Percentiles rank a stretch among this genome's conserved stretches.
Conservation (phyloP, 2,797 vertebrate genomes). For the Lutjanus argentimaculatus region DNA sequence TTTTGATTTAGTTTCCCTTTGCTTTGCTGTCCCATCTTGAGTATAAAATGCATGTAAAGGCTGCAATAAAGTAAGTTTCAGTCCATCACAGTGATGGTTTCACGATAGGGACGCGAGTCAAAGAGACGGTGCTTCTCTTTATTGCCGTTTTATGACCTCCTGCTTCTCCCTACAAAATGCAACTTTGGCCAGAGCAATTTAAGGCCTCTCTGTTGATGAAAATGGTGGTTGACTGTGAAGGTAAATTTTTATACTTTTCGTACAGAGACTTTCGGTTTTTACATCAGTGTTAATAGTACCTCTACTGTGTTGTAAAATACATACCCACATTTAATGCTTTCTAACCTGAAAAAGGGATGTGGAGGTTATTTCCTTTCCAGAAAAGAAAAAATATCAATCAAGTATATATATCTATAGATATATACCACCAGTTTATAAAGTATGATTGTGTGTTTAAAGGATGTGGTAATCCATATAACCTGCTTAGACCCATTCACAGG, state of each 20-base stretch:
- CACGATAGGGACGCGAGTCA: slow-evolving; percentile 61
- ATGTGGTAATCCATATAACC: slow-evolving; percentile 67
- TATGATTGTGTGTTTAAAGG: slow-evolving; percentile 74
- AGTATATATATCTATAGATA: slow-evolving; percentile 73
- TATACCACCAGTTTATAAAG: slow-evolving; percentile 72
- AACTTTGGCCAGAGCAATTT: slow-evolving; percentile 54
- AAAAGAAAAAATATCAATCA: slow-evolving; percentile 72
- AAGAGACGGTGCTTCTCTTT: slow-evolving; percentile 60
- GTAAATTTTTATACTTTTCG: slow-evolving; percentile 84
- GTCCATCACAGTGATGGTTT: slow-evolving; percentile 84
- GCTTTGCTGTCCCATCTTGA: slow-evolving; percentile 58
- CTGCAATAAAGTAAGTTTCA: slow-evolving; percentile 75
- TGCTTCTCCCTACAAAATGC: slow-evolving; percentile 76
- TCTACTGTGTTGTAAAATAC: slow-evolving; percentile 75
- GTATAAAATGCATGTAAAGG: slow-evolving; percentile 72
- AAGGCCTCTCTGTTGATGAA: slow-evolving; percentile 63
- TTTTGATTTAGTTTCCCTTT: slow-evolving; percentile 64
- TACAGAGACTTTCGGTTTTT: slow-evolving; percentile 75
- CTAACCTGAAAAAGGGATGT: slow-evolving; percentile 74
- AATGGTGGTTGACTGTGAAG: slow-evolving; percentile 69
- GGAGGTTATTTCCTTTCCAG: slow-evolving; percentile 65
- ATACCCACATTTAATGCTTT: slow-evolving; percentile 57
- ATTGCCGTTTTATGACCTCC: slow-evolving; percentile 69
- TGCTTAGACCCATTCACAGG: slow-evolving; percentile 58
- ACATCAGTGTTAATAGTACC: slow-evolving; percentile 75